phyloP scores from a whole-genome alignment of 2,113 vertebrate genomes.

The Thryonomys swinderianus region DNA sequence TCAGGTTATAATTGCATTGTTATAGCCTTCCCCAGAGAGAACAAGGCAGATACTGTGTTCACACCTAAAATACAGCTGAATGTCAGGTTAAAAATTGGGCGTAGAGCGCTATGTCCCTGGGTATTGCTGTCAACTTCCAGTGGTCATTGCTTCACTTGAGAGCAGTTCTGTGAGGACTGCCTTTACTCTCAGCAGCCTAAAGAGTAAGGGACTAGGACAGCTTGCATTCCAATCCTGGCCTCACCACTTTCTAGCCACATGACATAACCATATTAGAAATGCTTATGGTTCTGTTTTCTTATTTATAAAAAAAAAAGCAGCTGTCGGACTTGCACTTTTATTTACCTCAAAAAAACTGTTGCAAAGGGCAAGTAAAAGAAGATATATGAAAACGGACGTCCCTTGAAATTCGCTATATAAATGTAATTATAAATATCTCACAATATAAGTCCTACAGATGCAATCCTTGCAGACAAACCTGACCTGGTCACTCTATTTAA shows the following conservation, averaged over 20 bases:
- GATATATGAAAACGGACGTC: neutral
- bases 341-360: neutral
- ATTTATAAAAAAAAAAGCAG: neutral
- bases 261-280: neutral
- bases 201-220: neutral
- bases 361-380: neutral
- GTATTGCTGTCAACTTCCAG: neutral
- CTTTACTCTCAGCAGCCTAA: neutral
- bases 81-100: neutral
- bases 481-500: neutral
- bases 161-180: neutral
- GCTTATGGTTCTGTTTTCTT: neutral
- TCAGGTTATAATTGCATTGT: slow-evolving; percentile 18
- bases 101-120: neutral
- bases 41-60: neutral
- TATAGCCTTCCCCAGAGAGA: neutral
- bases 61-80: neutral
- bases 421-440: neutral
- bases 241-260: neutral
- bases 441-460: neutral
- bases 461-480: neutral
- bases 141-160: neutral
- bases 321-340: neutral
- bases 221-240: neutral
- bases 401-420: neutral